Evolutionary conservation across 2,888 invertebrate genomes (phyloP).

Genomic region (Brachypalpus laphriformis): DNA sequence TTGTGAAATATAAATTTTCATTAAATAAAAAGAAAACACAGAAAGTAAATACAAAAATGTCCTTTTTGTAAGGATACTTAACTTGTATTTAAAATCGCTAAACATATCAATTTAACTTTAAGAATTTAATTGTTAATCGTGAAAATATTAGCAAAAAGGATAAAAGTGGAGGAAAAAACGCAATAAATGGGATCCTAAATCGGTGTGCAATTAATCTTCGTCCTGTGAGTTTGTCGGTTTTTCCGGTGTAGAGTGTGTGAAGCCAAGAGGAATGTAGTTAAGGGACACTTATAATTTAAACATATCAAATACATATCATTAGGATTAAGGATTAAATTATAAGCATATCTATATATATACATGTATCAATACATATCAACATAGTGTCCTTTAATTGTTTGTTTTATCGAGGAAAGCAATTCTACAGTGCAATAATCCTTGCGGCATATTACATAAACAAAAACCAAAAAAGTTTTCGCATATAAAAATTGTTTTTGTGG

Average conservation of each 20-base stretch:
- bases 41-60: constrained; percentile 15
- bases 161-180: constrained; percentile 14
- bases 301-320: constrained; percentile 72
- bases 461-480: constrained; percentile 24
- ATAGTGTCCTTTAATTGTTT: constrained; percentile 56
- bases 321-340: constrained; percentile 57
- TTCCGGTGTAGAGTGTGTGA: constrained; percentile 24
- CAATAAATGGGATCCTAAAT: constrained; percentile 30
- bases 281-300: constrained; percentile 46
- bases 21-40: constrained; percentile 32
- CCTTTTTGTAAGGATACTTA: constrained; percentile 10
- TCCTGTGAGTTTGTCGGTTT: constrained; percentile 18
- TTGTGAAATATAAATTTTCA: constrained; percentile 54
- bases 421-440: constrained; percentile 8
- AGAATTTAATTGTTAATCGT: constrained; percentile 18
- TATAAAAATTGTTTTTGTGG: constrained; percentile 46
- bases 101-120: constrained; percentile 22
- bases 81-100: constrained; percentile 12
- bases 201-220: constrained; percentile 35
- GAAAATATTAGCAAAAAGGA: constrained; percentile 20
- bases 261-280: constrained; percentile 46
- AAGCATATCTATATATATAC: constrained; percentile 23
- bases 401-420: neutral
- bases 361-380: constrained; percentile 44
- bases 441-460: constrained; percentile 71